Base-by-base conservation (phyloP, 2,888 invertebrate species). In the Andrena praecox region DNA sequence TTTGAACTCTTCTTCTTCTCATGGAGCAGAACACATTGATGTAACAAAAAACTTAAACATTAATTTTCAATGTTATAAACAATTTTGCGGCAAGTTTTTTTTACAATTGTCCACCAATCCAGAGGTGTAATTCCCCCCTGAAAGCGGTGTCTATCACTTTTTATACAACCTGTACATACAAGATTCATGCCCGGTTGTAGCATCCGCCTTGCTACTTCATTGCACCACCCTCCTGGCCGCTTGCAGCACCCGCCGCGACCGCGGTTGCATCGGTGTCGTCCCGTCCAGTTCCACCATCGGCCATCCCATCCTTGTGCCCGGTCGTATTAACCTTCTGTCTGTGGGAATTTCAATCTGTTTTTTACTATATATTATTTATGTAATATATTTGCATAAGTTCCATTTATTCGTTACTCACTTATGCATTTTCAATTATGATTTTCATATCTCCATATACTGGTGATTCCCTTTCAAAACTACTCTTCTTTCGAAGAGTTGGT, bases 351-450 rank as follows among this genome's bases (percentile, higher is more conserved):
- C 20, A 52, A 8, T 20, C n/a, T 52, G 52, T 52, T 20, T 7
- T 20, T 2, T 52, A 20, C 20, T 52, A 52, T 52, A 52, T 20
- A 52, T 52, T 20, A 20, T 52, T 52, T 52, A 52, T 52, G 52
- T 52, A 52, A 7, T 52, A 52, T 52, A 52, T 52, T 20, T 52
- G 2, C 6, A 52, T 52, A 52, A 52, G 2, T 52, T 52, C 8
- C 52, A 20, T 52, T 52, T 52, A 52, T 20, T 52, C 52, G 52
- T 20, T 20, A 52, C 20, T 52, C 8, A 52, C 52, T 52, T 52
- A 20, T 52, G 52, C 20, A 52, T 52, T 52, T 52, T 52, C 52
- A 52, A 52, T 52, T 52, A 42, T 42, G 42, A 20, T 52, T 52
- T 52, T 20, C 20, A 52, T 52, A 52, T 52, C 52, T 52, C 20